Evolutionary conservation across 2,113 vertebrate genomes (phyloP).

Genomic region (Pithys albifrons): DNA sequence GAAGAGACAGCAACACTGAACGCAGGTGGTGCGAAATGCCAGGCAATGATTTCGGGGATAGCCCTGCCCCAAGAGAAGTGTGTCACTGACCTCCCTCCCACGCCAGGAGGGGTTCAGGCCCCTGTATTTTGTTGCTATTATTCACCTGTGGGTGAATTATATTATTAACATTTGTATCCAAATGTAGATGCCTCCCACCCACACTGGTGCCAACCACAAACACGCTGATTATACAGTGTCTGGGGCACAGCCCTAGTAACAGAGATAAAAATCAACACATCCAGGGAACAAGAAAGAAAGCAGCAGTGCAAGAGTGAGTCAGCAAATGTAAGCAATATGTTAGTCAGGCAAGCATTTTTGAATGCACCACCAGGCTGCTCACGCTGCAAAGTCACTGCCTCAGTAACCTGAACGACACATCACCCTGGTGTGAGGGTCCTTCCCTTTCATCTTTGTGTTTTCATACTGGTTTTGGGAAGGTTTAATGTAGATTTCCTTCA

Average conservation of each 20-base stretch:
- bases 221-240: not conserved
- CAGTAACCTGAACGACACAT: not conserved
- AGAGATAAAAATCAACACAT: slow-evolving; percentile 56
- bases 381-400: not conserved
- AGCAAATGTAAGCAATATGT: slow-evolving; percentile 28
- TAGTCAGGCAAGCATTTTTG: not conserved
- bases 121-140: not conserved
- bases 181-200: not conserved
- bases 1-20: not conserved
- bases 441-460: not conserved
- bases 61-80: not conserved
- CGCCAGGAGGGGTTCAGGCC: rapidly evolving
- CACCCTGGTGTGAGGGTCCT: not conserved
- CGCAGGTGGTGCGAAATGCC: not conserved
- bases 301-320: slow-evolving; percentile 54
- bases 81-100: not conserved
- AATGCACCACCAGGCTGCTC: not conserved
- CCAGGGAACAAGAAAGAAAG: slow-evolving; percentile 15
- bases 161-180: not conserved
- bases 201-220: not conserved
- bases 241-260: slow-evolving; percentile 32
- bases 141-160: not conserved
- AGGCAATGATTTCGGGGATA: not conserved
- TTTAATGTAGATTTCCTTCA: not conserved
- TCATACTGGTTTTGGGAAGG: not conserved